These are phyloP conservation scores for Petrocephalus zakoni DNA, from an alignment of 2,113 vertebrate species.

Conservation along the genomic window DNA sequence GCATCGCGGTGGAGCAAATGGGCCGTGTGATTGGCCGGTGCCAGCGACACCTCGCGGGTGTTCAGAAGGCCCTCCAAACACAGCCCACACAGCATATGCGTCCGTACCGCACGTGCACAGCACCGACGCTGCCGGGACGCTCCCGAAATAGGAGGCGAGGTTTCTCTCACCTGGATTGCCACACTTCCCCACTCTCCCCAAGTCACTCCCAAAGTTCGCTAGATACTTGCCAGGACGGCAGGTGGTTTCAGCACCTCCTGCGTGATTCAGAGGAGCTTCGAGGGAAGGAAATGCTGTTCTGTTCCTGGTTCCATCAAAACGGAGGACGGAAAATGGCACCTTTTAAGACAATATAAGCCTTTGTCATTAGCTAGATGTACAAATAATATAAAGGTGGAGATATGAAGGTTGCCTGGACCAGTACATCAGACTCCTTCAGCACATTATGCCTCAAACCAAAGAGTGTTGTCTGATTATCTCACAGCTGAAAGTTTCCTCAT, in stretches of 20 bases:
- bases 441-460: background rate
- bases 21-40: background rate
- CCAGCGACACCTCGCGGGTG: background rate
- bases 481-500: background rate
- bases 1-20: background rate
- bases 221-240: background rate
- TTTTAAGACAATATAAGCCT: background rate
- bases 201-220: background rate
- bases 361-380: background rate
- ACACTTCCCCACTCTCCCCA: background rate
- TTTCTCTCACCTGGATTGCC: background rate
- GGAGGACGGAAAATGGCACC: background rate
- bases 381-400: background rate
- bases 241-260: background rate
- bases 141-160: background rate
- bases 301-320: background rate
- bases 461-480: background rate
- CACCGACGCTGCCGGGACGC: background rate
- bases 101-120: background rate
- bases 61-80: background rate
- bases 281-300: background rate
- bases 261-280: background rate
- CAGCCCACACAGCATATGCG: constrained; percentile 15
- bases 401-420: background rate
- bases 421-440: background rate